These are phyloP conservation scores for Poliocrania exsul DNA, from an alignment of 2,797 vertebrate genomes.

Conservation along the genomic window DNA sequence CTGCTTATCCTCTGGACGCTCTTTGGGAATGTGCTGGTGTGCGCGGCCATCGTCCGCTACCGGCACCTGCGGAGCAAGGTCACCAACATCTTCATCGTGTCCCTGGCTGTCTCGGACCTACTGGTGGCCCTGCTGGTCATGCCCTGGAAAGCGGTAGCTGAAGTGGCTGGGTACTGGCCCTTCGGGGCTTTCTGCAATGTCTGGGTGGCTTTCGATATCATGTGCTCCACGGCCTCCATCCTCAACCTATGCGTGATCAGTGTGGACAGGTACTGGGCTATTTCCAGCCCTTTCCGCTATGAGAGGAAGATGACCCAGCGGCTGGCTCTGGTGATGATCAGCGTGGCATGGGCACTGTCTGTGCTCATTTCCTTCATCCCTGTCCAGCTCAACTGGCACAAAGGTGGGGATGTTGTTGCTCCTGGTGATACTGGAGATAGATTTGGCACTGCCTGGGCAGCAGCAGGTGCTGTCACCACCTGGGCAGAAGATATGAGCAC, in stretches of 20 bases:
- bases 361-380: slow-evolving; percentile 95
- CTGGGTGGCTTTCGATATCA: slow-evolving; percentile 97
- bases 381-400: slow-evolving; percentile 95
- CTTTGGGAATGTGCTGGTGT: slow-evolving; percentile 92
- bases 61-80: slow-evolving; percentile 90
- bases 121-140: slow-evolving; percentile 93
- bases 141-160: slow-evolving; percentile 95
- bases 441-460: slow-evolving; percentile 51
- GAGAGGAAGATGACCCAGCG: slow-evolving; percentile 93
- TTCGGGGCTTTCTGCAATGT: slow-evolving; percentile 93
- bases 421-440: background rate
- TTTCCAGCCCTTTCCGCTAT: slow-evolving; percentile 93
- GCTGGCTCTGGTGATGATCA: slow-evolving; percentile 89
- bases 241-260: slow-evolving; percentile 95
- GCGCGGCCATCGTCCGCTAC: slow-evolving; percentile 88
- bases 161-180: slow-evolving; percentile 94
- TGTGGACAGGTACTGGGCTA: slow-evolving; percentile 96
- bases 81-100: slow-evolving; percentile 94
- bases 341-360: slow-evolving; percentile 89
- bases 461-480: slow-evolving; percentile 17
- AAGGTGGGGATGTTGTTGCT: slow-evolving; percentile 62
- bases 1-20: slow-evolving; percentile 92
- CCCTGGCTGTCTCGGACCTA: slow-evolving; percentile 91
- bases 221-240: slow-evolving; percentile 97
- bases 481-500: slow-evolving; percentile 53